Evolutionary conservation across 2,888 invertebrate genomes (phyloP), one percentile per base, ranked within the genome.

Genomic region (Himalopsyche anomala): DNA sequence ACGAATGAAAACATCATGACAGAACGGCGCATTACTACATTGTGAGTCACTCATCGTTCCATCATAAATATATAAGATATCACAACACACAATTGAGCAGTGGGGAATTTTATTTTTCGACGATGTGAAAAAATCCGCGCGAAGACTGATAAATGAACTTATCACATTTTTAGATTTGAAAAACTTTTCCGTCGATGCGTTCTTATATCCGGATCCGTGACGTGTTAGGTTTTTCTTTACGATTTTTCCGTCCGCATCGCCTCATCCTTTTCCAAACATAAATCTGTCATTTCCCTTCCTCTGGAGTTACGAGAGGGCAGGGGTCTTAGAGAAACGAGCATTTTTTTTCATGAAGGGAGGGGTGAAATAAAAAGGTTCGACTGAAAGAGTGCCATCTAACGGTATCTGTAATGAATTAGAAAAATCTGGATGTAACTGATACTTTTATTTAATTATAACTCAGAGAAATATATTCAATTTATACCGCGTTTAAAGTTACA

Each of bases 281-380:
- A 86, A 86, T 86, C 86, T 86, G 86, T 86, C 86, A 83, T 80
- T 83, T 86, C 80, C 85, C 69, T 42, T 83, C 62, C 83, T 36
- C 69, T 19, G 19, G 62, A 45, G 69, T 45, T 42, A 45, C 83
- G 69, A 56, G 28, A 69, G 62, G 38, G 69, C 62, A 45, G 45
- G 40, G 69, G 45, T 45, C 38, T 45, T 42, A 40, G 69, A 54
- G 79, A 54, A 38, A 28, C 17, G 69, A 74, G 74, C n/a, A n/a
- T 69, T 62, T 62, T 62, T n/a, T 62, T 62, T 62, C 28, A 4
- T 4, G 19, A 8, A 9, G 2, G 28, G 17, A n/a, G 36, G 84
- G 28, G 42, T 36, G 84, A 12, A 28, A 74, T n/a, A 74, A 17
- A 79, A 45, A 19, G n/a, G 79, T 45, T 69, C 84, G 54, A 17